These are phyloP conservation scores for Hoplias malabaricus DNA, from an alignment of 2,113 vertebrate genomes.

Conservation along the genomic window DNA sequence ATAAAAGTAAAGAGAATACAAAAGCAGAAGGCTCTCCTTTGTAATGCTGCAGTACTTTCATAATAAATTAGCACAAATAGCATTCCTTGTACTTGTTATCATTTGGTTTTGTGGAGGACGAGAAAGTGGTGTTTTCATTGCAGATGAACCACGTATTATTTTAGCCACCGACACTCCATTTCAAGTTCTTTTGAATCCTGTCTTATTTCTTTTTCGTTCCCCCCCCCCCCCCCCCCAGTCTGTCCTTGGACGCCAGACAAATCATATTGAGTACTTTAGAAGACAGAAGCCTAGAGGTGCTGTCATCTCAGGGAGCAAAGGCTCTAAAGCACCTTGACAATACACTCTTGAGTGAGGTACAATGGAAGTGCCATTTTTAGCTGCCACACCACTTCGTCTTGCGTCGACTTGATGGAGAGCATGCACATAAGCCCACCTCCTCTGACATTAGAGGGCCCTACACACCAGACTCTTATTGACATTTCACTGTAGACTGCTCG, in stretches of 20 bases:
- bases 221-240: not conserved
- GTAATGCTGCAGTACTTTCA: not conserved
- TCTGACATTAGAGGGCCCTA: conserved; percentile 28
- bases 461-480: conserved; percentile 12
- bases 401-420: conserved; percentile 26
- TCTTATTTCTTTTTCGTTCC: not conserved
- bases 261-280: conserved; percentile 22
- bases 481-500: no score
- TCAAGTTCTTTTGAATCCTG: not conserved
- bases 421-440: conserved; percentile 30
- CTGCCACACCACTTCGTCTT: conserved; percentile 18
- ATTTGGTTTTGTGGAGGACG: not conserved
- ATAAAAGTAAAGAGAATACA: conserved; percentile 15
- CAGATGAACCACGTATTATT: not conserved
- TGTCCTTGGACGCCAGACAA: conserved; percentile 33
- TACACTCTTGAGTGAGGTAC: conserved; percentile 37
- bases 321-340: conserved; percentile 47
- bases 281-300: conserved; percentile 34
- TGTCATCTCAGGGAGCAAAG: conserved; percentile 35
- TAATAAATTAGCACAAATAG: not conserved
- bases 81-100: not conserved
- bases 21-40: not conserved
- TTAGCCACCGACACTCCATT: not conserved
- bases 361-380: conserved; percentile 35
- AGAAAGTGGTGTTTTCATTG: not conserved